phyloP scores from a whole-genome alignment of 2,888 invertebrate species.

The Anarsia innoxiella region DNA sequence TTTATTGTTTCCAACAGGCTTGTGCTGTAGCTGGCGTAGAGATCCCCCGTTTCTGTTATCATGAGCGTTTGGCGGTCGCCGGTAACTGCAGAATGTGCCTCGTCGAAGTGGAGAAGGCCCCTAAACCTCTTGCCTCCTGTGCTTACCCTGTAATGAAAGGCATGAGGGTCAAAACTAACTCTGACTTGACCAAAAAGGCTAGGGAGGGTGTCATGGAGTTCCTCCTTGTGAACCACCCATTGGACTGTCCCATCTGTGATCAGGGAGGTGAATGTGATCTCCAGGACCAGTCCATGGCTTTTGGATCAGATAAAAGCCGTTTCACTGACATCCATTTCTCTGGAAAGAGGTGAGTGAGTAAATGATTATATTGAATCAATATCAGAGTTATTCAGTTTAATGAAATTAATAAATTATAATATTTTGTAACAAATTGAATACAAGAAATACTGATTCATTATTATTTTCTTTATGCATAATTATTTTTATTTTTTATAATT shows the following conservation, averaged over 20 bases:
- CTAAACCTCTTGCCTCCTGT: constrained; percentile 98
- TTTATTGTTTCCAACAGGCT: constrained; percentile 82
- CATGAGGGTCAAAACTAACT: constrained; percentile 98
- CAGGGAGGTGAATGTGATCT: constrained; percentile 96
- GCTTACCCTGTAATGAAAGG: constrained; percentile 99
- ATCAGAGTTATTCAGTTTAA: no score
- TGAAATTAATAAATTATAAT: no score
- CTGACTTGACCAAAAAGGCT: constrained; percentile 88
- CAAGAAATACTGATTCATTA: no score
- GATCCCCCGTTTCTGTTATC: constrained; percentile 99
- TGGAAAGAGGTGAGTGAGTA: constrained; percentile 85
- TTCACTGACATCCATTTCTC: constrained; percentile 94
- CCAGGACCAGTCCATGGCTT: constrained; percentile 99
- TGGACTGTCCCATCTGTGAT: constrained; percentile 99
- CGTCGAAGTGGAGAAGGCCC: constrained; percentile 98
- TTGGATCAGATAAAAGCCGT: constrained; percentile 95
- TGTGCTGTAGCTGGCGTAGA: constrained; percentile 97
- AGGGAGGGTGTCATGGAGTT: constrained; percentile 97
- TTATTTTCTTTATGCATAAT: no score
- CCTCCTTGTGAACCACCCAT: constrained; percentile 96
- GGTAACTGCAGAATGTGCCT: constrained; percentile 99
- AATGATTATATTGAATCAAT: not conserved
- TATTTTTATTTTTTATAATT: no score
- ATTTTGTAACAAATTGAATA: no score
- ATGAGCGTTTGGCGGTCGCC: constrained; percentile 97